These are phyloP conservation scores for Heterochromis multidens DNA, from an alignment of 2,113 vertebrate genomes.

Conservation along the genomic window DNA sequence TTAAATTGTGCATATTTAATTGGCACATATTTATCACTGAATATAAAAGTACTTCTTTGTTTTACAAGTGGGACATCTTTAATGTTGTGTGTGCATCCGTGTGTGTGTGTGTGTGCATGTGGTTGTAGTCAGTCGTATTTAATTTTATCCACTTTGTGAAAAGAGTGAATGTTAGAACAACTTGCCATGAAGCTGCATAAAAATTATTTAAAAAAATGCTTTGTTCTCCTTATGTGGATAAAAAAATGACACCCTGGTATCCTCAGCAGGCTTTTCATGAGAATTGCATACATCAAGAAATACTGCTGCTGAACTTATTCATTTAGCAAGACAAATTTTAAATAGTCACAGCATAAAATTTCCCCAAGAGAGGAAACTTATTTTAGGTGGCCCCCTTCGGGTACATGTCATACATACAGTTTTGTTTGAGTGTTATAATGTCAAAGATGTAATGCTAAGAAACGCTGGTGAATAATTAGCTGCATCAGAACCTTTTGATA, in stretches of 20 bases:
- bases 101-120: neutral
- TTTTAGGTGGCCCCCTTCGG: neutral
- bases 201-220: neutral
- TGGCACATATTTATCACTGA: neutral
- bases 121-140: neutral
- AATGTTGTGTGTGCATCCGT: neutral
- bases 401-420: conserved; percentile 14
- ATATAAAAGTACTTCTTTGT: neutral
- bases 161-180: neutral
- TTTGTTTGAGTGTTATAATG: conserved; percentile 37
- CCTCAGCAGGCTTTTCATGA: conserved; percentile 4
- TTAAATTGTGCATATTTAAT: neutral
- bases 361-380: neutral
- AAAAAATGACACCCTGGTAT: conserved; percentile 18
- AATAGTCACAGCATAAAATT: neutral
- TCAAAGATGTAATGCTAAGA: conserved; percentile 27
- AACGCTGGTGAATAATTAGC: conserved; percentile 56
- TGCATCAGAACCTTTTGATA: conserved; percentile 52
- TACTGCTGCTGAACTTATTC: conserved; percentile 4
- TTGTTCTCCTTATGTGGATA: neutral
- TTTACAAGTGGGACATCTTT: neutral
- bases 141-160: neutral
- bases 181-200: neutral
- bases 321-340: conserved; percentile 1
- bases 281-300: conserved; percentile 7